These are phyloP conservation scores for Lysiphlebus fabarum DNA, from an alignment of 1,140 invertebrate species.

Conservation along the genomic window DNA sequence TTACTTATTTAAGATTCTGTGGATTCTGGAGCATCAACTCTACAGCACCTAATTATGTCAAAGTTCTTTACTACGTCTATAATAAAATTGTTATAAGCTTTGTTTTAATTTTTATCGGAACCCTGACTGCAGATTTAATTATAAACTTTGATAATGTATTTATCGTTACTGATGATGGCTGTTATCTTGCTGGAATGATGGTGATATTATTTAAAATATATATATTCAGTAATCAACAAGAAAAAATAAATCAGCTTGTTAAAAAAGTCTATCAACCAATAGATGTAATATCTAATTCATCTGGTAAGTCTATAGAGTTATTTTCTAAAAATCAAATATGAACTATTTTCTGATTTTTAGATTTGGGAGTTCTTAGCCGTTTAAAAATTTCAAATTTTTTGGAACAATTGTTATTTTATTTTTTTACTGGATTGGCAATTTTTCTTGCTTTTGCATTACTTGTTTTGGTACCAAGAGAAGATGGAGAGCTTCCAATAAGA, in stretches of 20 bases:
- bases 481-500: conserved; percentile 25
- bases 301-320: not conserved
- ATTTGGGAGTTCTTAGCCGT: not conserved
- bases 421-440: conserved; percentile 23
- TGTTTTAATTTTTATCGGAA: conserved; percentile 14
- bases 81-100: not conserved
- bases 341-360: not conserved
- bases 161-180: conserved; percentile 19
- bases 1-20: conserved; percentile 4
- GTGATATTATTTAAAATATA: conserved; percentile 15
- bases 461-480: conserved; percentile 23
- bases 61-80: conserved; percentile 6
- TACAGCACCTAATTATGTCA: not conserved
- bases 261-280: not conserved
- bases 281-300: not conserved
- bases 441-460: conserved; percentile 19
- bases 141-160: conserved; percentile 9
- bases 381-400: conserved; percentile 17
- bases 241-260: not conserved
- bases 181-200: conserved; percentile 18
- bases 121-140: conserved; percentile 9
- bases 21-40: conserved; percentile 17
- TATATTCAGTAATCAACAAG: conserved; percentile 7
- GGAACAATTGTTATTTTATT: conserved; percentile 25
- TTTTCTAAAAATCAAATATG: too few species aligned